phyloP scores from a whole-genome alignment of 2,888 invertebrate genomes.

The Lepidochrysops patricia region DNA sequence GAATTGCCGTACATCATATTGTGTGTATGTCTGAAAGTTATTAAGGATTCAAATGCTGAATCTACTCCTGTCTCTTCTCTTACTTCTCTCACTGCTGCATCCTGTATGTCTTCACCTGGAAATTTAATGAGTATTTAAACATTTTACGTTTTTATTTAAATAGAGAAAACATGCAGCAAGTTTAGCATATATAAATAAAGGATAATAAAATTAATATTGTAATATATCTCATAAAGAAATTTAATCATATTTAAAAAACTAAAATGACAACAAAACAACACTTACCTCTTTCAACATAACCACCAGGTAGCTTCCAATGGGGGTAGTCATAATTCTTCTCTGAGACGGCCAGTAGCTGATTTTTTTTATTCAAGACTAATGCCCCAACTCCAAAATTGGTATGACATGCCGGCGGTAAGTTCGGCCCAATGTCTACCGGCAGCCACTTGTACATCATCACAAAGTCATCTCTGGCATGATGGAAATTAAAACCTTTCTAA shows the following conservation, averaged over 20 bases:
- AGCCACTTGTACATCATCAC: conserved; percentile 91
- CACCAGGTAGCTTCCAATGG: conserved; percentile 95
- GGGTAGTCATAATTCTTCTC: conserved; percentile 80
- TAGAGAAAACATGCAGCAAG: too few species aligned
- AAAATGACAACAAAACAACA: neutral
- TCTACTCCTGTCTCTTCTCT: conserved; percentile 91
- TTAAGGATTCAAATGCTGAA: conserved; percentile 81
- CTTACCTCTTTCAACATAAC: conserved; percentile 88
- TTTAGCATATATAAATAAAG: too few species aligned
- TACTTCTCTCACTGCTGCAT: conserved; percentile 90
- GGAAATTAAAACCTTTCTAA: conserved; percentile 89
- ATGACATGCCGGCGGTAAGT: conserved; percentile 84
- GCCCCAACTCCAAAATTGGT: conserved; percentile 88
- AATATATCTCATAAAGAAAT: too few species aligned
- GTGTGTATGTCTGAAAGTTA: conserved; percentile 87
- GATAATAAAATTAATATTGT: too few species aligned
- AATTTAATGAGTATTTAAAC: conserved; percentile 13
- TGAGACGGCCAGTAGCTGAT: conserved; percentile 85
- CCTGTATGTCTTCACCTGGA: conserved; percentile 85
- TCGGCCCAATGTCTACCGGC: conserved; percentile 72
- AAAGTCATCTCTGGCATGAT: conserved; percentile 87
- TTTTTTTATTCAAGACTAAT: conserved; percentile 83
- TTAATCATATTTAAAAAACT: too few species aligned
- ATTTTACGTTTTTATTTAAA: too few species aligned
- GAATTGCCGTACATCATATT: conserved; percentile 86